phyloP scores from a whole-genome alignment of 2,888 invertebrate genomes.

The Phyllotreta striolata region DNA sequence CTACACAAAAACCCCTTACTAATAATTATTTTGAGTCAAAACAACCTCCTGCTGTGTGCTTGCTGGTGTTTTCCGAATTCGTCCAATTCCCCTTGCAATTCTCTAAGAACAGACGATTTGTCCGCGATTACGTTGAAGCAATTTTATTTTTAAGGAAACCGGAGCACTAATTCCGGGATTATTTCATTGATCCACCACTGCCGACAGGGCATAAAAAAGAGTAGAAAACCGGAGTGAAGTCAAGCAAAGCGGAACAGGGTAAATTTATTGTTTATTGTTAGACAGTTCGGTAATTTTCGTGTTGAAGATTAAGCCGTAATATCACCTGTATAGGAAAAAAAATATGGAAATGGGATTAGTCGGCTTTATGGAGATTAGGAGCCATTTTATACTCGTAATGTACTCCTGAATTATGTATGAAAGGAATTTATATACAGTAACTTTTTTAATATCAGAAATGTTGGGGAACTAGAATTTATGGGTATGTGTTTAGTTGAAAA shows the following conservation, averaged over 20 bases:
- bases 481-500: slow-evolving; percentile 16
- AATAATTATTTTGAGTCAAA: too few relatives aligned
- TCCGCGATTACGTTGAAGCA: too few relatives aligned
- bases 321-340: slow-evolving; percentile 46
- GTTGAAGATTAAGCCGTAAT: slow-evolving; percentile 47
- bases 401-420: slow-evolving; percentile 34
- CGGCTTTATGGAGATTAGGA: slow-evolving; percentile 30
- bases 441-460: slow-evolving; percentile 26
- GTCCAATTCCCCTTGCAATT: too few relatives aligned
- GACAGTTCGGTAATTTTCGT: slow-evolving; percentile 43
- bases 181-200: slow-evolving; percentile 10
- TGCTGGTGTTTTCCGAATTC: too few relatives aligned
- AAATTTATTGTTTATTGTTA: slow-evolving; percentile 46
- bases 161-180: background rate
- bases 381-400: slow-evolving; percentile 29
- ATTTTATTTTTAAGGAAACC: too few relatives aligned
- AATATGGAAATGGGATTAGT: slow-evolving; percentile 38
- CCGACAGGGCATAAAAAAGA: slow-evolving; percentile 35
- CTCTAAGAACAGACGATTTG: too few relatives aligned
- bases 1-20: too few relatives aligned
- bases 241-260: slow-evolving; percentile 26
- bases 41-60: too few relatives aligned
- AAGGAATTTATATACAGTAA: slow-evolving; percentile 24
- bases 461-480: slow-evolving; percentile 22
- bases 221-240: slow-evolving; percentile 34